Evolutionary conservation across 2,797 vertebrate genomes (phyloP).

Genomic region (Distichodus sexfasciatus): DNA sequence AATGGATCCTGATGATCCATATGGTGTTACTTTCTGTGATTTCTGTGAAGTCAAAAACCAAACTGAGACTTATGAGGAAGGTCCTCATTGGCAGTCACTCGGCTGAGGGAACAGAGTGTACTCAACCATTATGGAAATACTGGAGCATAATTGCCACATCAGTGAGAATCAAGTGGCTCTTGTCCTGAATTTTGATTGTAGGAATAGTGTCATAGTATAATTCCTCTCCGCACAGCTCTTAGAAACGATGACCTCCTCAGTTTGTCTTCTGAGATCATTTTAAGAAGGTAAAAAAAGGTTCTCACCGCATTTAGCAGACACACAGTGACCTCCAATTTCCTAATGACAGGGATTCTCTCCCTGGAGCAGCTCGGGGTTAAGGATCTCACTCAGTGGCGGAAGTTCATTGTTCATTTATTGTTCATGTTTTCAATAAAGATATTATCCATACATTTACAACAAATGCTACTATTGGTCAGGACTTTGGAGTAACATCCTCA

Average conservation of each 20-base stretch:
- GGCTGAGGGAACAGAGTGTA: conserved; percentile 26
- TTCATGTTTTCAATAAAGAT: too few relatives aligned
- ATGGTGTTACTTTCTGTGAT: background rate
- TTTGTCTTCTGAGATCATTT: background rate
- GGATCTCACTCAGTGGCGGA: too few relatives aligned
- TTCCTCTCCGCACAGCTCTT: conserved; percentile 45
- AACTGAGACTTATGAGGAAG: background rate
- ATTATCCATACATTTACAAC: too few relatives aligned
- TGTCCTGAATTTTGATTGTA: conserved; percentile 62
- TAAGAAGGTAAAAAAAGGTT: background rate
- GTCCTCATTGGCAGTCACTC: background rate
- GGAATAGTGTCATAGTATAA: conserved; percentile 65
- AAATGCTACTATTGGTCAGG: too few relatives aligned
- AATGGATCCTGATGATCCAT: background rate
- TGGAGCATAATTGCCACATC: conserved; percentile 43
- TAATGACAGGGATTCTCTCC: too few relatives aligned
- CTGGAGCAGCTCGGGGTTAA: too few relatives aligned
- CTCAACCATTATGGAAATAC: conserved; percentile 60
- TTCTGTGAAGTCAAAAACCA: background rate
- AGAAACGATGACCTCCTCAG: conserved; percentile 45
- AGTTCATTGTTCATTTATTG: too few relatives aligned
- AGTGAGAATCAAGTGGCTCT: conserved; percentile 58
- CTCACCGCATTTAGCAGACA: too few relatives aligned
- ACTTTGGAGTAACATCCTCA: too few relatives aligned
- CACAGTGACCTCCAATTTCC: too few relatives aligned